Base-by-base conservation (phyloP, 2,888 invertebrate species). In the Xanthorhoe spadicearia region DNA sequence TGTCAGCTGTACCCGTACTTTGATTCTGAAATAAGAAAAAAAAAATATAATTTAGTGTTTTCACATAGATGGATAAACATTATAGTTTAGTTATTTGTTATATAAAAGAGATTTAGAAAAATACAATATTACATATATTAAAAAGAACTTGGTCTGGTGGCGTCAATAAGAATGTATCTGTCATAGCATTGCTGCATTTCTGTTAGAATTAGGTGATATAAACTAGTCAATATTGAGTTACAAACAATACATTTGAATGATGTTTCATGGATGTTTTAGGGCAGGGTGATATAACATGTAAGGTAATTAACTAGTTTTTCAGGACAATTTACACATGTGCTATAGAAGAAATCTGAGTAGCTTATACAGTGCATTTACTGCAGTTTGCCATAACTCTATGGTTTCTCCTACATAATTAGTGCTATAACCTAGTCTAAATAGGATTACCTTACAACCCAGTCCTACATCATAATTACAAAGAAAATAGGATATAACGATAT, bases 341-440 rank as follows among this genome's bases (percentile, higher is more conserved):
- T 15, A 15, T 23, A 4, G n/a, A 17, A 68, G 49, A 66, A 57
- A 19, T 65, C 61, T 52, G 66, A 53, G 58, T 52, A 23, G 60
- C 49, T 57, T 46, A 38, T 15, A 35, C 62, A 63, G 53, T 70
- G 57, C 60, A 68, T 46, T 46, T 43, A 54, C 50, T 72, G 72
- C 71, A 69, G 49, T 69, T 63, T 65, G 38, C 28, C 61, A 55
- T 48, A n/a, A 66, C 58, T 74, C 9, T 75, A 75, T 32, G 87
- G 87, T 81, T 87, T 88, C 87, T 69, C 51, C 50, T 70, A 71
- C 62, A 64, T 68, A 77, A 74, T 74, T 79, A 75, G 63, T 52
- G 72, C 72, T 79, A 9, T 84, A 84, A 85, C 83, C 84, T 83
- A 80, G 68, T 68, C 61, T 62, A 77, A 81, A 78, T 75, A 74